Conservation (phyloP, 2,888 invertebrate species). For the Stictocephala bisonia region DNA sequence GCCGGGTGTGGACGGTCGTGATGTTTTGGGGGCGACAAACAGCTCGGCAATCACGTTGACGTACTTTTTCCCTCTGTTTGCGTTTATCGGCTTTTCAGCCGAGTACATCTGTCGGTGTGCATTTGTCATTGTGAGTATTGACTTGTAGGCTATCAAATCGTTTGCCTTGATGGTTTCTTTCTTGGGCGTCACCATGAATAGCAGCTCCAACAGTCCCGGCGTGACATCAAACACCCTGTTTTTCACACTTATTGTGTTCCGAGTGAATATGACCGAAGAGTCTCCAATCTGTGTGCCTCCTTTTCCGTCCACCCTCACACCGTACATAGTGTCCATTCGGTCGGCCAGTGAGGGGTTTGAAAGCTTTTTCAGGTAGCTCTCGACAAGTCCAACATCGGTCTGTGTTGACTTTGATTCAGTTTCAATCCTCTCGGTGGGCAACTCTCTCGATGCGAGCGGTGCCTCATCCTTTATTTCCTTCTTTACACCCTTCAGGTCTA, state of each 20-base stretch:
- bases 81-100: not conserved
- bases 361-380: not conserved
- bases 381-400: not conserved
- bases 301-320: not conserved
- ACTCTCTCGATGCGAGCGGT: not conserved
- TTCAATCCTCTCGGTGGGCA: not conserved
- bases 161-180: not conserved
- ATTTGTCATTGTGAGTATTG: not conserved
- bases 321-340: not conserved
- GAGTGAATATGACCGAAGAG: not conserved
- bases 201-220: not conserved
- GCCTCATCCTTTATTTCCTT: too few relatives aligned
- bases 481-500: not conserved
- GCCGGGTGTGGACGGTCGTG: not conserved
- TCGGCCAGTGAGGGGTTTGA: not conserved
- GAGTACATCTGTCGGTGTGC: not conserved
- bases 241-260: not conserved
- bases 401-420: not conserved
- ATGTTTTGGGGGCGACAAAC: not conserved
- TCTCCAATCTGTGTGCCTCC: constrained; percentile 8
- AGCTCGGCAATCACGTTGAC: not conserved
- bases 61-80: constrained; percentile 17
- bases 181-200: constrained; percentile 13
- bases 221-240: not conserved
- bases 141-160: not conserved